phyloP scores from a whole-genome alignment of 2,888 invertebrate species.

The Cephus spinipes region DNA sequence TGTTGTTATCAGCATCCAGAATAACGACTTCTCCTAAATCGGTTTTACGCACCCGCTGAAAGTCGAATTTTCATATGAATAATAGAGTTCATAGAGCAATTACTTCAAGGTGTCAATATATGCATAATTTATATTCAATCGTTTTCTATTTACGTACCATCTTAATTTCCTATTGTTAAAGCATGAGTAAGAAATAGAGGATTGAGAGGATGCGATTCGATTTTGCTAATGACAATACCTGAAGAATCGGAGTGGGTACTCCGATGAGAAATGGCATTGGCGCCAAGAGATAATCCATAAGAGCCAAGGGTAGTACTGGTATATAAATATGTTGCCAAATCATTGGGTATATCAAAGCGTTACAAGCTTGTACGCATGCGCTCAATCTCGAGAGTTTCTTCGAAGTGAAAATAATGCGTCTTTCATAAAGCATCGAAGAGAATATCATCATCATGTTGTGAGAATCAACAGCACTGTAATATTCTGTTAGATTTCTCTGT shows the following conservation, averaged over 20 bases:
- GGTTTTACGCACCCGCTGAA: conserved; percentile 79
- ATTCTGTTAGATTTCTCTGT: conserved; percentile 96
- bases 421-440: conserved; percentile 94
- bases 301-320: conserved; percentile 89
- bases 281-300: conserved; percentile 91
- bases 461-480: conserved; percentile 96
- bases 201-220: neutral
- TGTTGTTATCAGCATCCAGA: conserved; percentile 92
- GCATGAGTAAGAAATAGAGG: neutral
- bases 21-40: conserved; percentile 96
- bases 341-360: conserved; percentile 96
- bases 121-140: neutral
- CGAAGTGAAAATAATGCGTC: conserved; percentile 93
- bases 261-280: conserved; percentile 99
- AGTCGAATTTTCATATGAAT: conserved; percentile 32
- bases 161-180: neutral
- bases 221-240: conserved; percentile 68
- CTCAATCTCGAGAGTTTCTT: conserved; percentile 89
- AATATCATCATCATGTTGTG: conserved; percentile 96
- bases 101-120: neutral
- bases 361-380: conserved; percentile 94
- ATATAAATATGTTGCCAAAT: conserved; percentile 99
- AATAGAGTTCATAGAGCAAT: conserved; percentile 8
- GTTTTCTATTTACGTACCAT: neutral
- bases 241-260: conserved; percentile 86